Base-by-base conservation (phyloP, 1,140 invertebrate species). In the Brachionus angularis region DNA sequence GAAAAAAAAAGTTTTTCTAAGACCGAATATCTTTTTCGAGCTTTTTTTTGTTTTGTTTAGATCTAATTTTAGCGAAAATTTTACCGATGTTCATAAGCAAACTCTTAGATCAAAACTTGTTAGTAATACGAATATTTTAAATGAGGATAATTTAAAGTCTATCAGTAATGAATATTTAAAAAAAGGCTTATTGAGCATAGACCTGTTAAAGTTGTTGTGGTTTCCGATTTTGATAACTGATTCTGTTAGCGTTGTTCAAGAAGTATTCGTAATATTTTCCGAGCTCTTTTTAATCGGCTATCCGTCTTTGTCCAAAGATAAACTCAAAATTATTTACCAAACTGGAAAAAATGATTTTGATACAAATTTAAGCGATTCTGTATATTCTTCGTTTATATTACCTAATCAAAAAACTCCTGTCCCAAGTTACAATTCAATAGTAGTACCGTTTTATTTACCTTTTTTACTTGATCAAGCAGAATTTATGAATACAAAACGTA, bases 371-470 rank as follows among this genome's bases (percentile, higher is more conserved):
- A 46, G 23, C 27, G 47, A 47, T 14, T 46, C 62, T 1, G 23
- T 50, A 14, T 50, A 67, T 18, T 67, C 62, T 29, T 67, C 62
- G 21, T 50, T 46, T 42, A 34, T 34, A 23, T 18, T 46, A 8
- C 39, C 16, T 42, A 46, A 50, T 31, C 62, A 39, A 29, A 49
- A 34, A 18, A 31, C 62, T 12, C 36, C n/a, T n/a, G n/a, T n/a
- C n/a, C n/a, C n/a, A n/a, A 67, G 31, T 47, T 67, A 34, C 25
- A 50, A 49, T 50, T 50, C 42, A 33, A 16, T 46, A 7, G 29
- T 67, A 21, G 47, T 67, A 8, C 62, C 62, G 23, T 67, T 67
- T 50, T 67, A 67, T 34, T 33, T 67, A 25, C 62, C 62, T 3
- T 47, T 21, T 29, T 29, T 46, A 47, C 33, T 3, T 12, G 62